A percentile compares a stretch with the other conserved stretches of the same genome.
Conservation (phyloP, 2,113 vertebrate genomes). For the Rhea pennata region DNA sequence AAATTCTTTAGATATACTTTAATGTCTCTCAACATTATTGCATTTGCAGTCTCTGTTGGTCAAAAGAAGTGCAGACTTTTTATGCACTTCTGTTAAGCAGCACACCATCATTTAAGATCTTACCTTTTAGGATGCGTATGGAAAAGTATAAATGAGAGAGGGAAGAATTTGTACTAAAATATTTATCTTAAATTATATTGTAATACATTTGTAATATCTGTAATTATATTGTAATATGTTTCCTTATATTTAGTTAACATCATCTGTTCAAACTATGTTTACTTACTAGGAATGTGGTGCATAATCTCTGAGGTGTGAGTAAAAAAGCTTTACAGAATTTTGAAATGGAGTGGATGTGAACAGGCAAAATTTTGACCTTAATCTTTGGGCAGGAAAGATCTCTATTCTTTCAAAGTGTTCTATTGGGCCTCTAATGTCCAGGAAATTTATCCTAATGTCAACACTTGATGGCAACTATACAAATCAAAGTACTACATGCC, state of each 20-base stretch:
- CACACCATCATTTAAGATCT: neutral
- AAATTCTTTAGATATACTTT: fast-evolving
- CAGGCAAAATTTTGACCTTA: neutral
- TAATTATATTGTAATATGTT: neutral
- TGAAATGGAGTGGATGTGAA: neutral
- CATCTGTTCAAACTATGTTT: neutral
- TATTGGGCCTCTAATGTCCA: neutral
- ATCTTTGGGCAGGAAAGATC: neutral
- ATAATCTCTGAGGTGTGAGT: neutral
- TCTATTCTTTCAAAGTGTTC: neutral
- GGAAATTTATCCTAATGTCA: neutral
- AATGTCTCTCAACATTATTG: neutral
- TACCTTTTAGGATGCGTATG: neutral
- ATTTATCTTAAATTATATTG: neutral
- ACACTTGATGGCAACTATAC: neutral
- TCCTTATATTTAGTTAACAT: neutral
- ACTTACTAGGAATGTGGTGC: neutral
- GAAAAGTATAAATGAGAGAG: neutral
- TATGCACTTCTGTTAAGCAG: neutral
- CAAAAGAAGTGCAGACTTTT: neutral
- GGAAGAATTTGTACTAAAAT: neutral
- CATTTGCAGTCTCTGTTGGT: fast-evolving
- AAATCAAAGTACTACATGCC: neutral
- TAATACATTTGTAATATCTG: neutral
- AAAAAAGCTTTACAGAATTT: neutral